phyloP scores from a whole-genome alignment of 1,140 invertebrate genomes.

The Formica exsecta region DNA sequence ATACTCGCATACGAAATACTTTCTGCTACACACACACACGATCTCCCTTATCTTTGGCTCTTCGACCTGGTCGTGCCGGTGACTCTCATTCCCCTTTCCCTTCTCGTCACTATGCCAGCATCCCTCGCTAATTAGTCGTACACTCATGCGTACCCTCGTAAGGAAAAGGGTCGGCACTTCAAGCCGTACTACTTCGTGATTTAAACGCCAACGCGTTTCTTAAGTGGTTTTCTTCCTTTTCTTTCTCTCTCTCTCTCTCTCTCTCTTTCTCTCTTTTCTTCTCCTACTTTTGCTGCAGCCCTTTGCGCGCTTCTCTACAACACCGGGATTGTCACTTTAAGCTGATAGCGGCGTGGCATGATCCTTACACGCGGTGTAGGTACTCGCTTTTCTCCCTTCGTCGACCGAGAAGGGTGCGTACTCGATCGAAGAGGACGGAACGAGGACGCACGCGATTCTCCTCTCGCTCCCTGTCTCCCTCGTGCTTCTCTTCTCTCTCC shows the following conservation, averaged over 20 bases:
- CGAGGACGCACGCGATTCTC: constrained; percentile 19
- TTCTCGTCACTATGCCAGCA: background rate
- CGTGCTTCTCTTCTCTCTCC: background rate
- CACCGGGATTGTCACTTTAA: constrained; percentile 29
- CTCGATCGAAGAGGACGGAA: constrained; percentile 44
- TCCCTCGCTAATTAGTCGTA: constrained; percentile 59
- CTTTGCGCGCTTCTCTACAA: background rate
- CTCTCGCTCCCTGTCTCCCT: background rate
- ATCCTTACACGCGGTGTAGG: constrained; percentile 31
- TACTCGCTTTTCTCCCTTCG: background rate
- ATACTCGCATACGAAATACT: background rate
- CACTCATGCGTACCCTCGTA: constrained; percentile 16
- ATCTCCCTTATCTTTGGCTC: constrained; percentile 30
- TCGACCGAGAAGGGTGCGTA: constrained; percentile 51
- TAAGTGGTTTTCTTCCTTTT: background rate
- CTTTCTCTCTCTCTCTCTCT: background rate
- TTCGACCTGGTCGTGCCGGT: background rate
- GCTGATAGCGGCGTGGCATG: constrained; percentile 3
- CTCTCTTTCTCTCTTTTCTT: constrained; percentile 12
- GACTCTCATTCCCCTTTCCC: background rate
- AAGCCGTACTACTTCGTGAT: constrained; percentile 21
- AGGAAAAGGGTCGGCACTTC: background rate
- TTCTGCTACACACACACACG: background rate
- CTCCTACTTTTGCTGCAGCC: background rate
- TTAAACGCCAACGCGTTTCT: constrained; percentile 52